Base-by-base conservation (phyloP, 2,797 vertebrate species). In the Macropodus opercularis region DNA sequence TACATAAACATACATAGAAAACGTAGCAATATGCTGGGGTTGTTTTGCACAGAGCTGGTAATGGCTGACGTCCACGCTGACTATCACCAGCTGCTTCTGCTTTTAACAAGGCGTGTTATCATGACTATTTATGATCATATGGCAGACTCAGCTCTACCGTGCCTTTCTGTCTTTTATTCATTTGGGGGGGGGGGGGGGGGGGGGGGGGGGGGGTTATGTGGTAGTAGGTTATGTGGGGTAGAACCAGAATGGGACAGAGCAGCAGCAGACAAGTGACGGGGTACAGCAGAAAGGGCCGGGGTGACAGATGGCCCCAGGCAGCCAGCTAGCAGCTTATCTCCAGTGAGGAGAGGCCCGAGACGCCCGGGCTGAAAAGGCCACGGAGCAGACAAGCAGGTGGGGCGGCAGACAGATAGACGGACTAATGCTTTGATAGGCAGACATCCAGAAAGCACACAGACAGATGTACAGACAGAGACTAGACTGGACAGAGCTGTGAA, bases 301-400 rank as follows among this genome's bases (percentile, higher is more conserved):
- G 69, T 81, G 85, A 86, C 86, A 91, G 83, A 86, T 87, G 87
- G 85, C 80, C 67, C 32, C 43, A 43, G 79, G 84, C 87, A 64
- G 84, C 84, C 65, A 66, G 81, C 85, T 65, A 75, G 83, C 81
- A 53, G 87, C 85, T 90, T 85, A 90, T 87, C 84, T 85, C 60
- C 66, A 48, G 55, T 5, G 59, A 84, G 78, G 50, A 80, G 82
- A 67, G 58, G 73, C 72, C 57, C 9, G 67, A 75, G 73, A 81
- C 82, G 75, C 57, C 48, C 53, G 4, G 80, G 53, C 75, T 75
- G 75, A 80, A 57, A n/a, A 81, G 71, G 66, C 73, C n/a, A 34
- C 41, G 12, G 83, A 56, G 55, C 71, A 84, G 82, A 86, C 65
- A 12, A 63, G 83, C 80, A 85, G 85, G 78, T 79, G 80, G 83